These are phyloP conservation scores for Excalfactoria chinensis DNA, from an alignment of 2,113 vertebrate genomes.

Conservation along the genomic window DNA sequence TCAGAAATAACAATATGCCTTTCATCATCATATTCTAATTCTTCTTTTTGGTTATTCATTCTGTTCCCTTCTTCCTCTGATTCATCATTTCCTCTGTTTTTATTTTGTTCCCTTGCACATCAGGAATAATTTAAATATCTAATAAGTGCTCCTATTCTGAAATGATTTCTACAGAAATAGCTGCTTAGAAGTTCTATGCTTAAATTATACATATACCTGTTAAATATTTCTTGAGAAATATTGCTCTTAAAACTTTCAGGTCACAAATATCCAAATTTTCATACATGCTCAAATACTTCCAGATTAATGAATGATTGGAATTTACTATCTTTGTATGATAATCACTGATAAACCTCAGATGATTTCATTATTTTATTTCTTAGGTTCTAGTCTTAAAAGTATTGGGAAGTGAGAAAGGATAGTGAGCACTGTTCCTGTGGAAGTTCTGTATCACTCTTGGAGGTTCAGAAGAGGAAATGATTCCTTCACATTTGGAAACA, in stretches of 20 bases:
- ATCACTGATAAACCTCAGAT: not conserved
- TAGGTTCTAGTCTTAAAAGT: not conserved
- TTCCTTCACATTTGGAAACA: not conserved
- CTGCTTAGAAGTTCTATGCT: slow-evolving; percentile 24
- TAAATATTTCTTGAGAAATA: slow-evolving; percentile 5
- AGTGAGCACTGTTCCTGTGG: not conserved
- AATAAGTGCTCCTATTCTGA: not conserved
- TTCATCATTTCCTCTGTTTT: not conserved
- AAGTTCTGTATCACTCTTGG: not conserved
- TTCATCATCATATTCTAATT: not conserved
- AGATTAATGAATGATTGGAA: not conserved
- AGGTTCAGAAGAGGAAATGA: not conserved
- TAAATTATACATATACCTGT: not conserved
- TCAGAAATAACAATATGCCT: not conserved
- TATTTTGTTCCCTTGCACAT: not conserved
- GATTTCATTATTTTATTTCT: not conserved
- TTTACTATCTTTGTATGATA: not conserved
- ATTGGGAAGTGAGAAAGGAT: not conserved
- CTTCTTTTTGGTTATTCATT: not conserved
- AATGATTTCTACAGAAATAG: not conserved
- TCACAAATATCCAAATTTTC: not conserved
- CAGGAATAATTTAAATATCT: slow-evolving; percentile 24
- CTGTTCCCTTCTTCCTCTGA: not conserved
- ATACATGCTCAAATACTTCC: not conserved
- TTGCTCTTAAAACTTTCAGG: not conserved